Conservation (phyloP, 2,113 vertebrate species). For the Cyanoderma ruficeps region DNA sequence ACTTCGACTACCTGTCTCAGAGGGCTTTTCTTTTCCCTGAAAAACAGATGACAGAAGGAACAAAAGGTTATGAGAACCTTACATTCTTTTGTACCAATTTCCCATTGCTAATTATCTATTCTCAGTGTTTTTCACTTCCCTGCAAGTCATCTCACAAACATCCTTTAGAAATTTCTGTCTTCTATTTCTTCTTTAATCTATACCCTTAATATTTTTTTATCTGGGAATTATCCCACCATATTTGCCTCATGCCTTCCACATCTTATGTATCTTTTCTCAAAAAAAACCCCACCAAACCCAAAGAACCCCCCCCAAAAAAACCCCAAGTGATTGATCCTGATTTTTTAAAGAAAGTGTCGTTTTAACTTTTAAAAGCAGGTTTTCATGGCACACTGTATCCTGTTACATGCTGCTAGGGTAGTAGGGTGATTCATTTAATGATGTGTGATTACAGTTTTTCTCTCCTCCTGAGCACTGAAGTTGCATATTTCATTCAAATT, state of each 20-base stretch:
- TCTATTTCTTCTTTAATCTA: not conserved
- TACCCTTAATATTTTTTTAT: not conserved
- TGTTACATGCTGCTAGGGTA: not conserved
- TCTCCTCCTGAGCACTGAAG: constrained; percentile 1
- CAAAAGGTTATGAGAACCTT: constrained; percentile 32
- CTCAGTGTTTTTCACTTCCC: not conserved
- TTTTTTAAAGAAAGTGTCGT: not conserved
- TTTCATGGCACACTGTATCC: not conserved
- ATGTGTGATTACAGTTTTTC: constrained; percentile 37
- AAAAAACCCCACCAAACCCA: not conserved
- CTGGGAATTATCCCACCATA: not conserved
- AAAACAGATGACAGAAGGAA: not conserved
- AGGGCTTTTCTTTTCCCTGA: not conserved
- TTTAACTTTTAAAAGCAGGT: not conserved
- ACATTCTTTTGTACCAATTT: constrained; percentile 19
- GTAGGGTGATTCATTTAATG: constrained; percentile 36
- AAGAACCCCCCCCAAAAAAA: not conserved
- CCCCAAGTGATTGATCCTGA: not conserved
- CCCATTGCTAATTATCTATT: constrained; percentile 25
- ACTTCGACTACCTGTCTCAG: not conserved
- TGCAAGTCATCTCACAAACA: not conserved
- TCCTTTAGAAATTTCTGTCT: not conserved
- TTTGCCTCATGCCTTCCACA: not conserved
- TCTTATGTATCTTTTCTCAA: not conserved
- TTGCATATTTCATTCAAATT: constrained; percentile 24